Evolutionary conservation across 1,140 invertebrate genomes (phyloP).

Genomic region (Theocolax elegans): DNA sequence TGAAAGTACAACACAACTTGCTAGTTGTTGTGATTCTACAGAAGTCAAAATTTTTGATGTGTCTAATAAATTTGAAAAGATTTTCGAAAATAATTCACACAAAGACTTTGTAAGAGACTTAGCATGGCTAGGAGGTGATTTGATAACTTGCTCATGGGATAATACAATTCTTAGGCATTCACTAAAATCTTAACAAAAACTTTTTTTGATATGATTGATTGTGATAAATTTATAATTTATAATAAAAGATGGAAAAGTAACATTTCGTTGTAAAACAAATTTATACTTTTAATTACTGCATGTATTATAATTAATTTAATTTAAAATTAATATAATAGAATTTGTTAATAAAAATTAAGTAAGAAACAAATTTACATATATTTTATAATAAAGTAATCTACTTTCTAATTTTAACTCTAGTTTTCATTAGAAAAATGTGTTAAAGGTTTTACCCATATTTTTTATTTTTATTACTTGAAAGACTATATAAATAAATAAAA

Average conservation of each 20-base stretch:
- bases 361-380: too few species aligned
- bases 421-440: conserved; percentile 18
- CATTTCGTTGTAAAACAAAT: too few species aligned
- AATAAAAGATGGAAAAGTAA: too few species aligned
- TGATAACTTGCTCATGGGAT: conserved; percentile 64
- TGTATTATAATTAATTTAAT: too few species aligned
- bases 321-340: too few species aligned
- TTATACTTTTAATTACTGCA: too few species aligned
- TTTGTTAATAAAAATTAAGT: too few species aligned
- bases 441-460: conserved; percentile 16
- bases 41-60: conserved; percentile 55
- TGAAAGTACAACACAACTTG: conserved; percentile 46
- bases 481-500: too few species aligned
- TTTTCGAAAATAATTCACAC: conserved; percentile 54
- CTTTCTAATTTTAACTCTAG: too few species aligned
- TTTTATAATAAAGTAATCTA: too few species aligned
- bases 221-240: too few species aligned
- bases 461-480: conserved; percentile 40
- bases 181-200: conserved; percentile 19
- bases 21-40: conserved; percentile 57
- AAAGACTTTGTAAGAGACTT: conserved; percentile 60
- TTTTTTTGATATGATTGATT: too few species aligned
- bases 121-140: conserved; percentile 56
- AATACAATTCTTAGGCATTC: conserved; percentile 53
- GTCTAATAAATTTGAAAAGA: conserved; percentile 39